These are phyloP conservation scores for Diadema setosum DNA, from an alignment of 35 echinoderm and acorn worm genomes.

Conservation along the genomic window DNA sequence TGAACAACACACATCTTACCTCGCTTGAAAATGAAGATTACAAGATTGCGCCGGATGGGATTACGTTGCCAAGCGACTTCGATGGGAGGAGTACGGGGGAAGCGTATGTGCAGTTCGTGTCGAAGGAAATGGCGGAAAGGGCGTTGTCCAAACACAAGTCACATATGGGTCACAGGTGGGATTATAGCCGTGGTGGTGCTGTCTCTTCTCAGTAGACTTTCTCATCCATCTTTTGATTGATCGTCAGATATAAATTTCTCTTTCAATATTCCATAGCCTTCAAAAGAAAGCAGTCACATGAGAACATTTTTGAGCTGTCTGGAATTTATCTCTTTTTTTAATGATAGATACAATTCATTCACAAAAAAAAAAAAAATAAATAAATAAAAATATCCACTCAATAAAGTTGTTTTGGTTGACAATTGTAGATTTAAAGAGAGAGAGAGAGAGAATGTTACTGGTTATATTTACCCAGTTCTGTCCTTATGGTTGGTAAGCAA, in stretches of 20 bases:
- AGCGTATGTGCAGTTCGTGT: constrained; percentile 78
- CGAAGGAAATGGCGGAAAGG: constrained; percentile 70
- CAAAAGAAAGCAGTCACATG: no score
- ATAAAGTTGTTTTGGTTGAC: no score
- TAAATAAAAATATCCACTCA: no score
- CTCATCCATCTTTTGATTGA: not conserved
- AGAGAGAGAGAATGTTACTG: no score
- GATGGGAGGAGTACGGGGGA: constrained; percentile 73
- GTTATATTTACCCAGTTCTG: no score
- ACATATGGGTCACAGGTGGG: constrained; percentile 92
- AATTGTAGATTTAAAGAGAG: no score
- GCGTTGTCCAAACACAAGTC: constrained; percentile 80
- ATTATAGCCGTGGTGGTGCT: not conserved
- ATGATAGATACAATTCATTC: no score
- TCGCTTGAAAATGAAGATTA: constrained; percentile 30
- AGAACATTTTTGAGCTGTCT: no score
- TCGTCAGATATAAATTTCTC: not conserved
- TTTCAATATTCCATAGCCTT: no score
- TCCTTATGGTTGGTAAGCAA: no score
- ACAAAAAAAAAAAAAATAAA: no score
- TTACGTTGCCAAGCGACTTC: constrained; percentile 69
- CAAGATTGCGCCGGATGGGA: constrained; percentile 73
- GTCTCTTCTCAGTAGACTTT: no score
- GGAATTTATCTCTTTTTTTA: not conserved
- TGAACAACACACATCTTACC: not conserved